phyloP scores from a whole-genome alignment of 2,113 vertebrate species.

The Opisthocomus hoazin region DNA sequence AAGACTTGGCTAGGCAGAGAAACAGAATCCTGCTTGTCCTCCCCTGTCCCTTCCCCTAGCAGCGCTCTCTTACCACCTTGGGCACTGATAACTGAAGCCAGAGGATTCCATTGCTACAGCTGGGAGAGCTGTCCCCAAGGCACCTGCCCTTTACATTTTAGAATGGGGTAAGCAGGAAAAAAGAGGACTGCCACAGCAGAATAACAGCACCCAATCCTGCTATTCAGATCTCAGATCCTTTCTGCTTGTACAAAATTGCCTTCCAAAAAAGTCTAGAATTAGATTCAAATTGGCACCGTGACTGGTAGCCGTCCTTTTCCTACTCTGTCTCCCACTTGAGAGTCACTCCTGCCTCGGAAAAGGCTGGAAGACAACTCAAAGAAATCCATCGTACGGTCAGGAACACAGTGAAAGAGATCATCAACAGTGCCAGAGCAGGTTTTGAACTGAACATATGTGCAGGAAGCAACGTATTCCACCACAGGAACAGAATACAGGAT shows the following conservation, averaged over 20 bases:
- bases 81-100: not conserved
- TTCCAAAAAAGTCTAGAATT: not conserved
- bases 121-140: not conserved
- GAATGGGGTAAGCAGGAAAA: not conserved
- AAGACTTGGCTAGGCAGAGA: constrained; percentile 16
- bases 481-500: not conserved
- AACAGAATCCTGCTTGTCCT: not conserved
- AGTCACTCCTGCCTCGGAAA: not conserved
- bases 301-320: not conserved
- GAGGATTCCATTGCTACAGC: not conserved
- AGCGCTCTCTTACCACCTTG: not conserved
- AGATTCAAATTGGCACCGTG: not conserved
- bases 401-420: not conserved
- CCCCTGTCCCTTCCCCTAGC: not conserved
- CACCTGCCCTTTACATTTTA: not conserved
- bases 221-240: not conserved
- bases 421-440: not conserved
- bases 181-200: not conserved
- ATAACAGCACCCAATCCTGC: not conserved
- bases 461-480: not conserved
- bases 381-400: not conserved
- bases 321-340: not conserved
- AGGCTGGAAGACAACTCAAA: not conserved
- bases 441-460: not conserved
- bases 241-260: not conserved